Base-by-base conservation (phyloP, 2,888 invertebrate genomes). In the Drosophila leonis region DNA sequence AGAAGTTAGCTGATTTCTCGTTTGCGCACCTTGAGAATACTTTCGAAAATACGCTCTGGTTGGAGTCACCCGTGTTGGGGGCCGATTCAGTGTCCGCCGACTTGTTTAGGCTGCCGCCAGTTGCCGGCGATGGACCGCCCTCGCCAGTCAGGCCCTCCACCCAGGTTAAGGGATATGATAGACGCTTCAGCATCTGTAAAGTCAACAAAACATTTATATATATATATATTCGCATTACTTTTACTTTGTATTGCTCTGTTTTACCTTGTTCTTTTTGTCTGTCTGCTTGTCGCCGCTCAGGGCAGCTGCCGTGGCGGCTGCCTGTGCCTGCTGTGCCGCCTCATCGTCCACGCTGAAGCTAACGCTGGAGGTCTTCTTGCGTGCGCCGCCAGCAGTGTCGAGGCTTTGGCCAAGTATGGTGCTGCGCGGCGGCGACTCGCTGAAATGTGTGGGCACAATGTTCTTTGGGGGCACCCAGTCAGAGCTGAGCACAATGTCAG, bases 131-230 rank as follows among this genome's bases (percentile, higher is more conserved):
- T 95, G 76, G 90, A 94, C 95, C 80, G 94, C 95, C 74, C 75
- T 97, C 97, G 65, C 97, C 96, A 0, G 97, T 96, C 46, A 97
- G 94, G 2, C 97, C 97, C 92, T 98, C 98, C 94, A 98, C 97
- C 97, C 98, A 98, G 3, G 97, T 96, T 61, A 98, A 93, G 18
- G 98, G 98, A 94, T 98, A 97, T 0, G 98, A 98, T 71, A 98
- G 95, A 86, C 98, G 95, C 93, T 98, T 98, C 86, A 98, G 94
- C 97, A 98, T 97, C 97, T 98, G 91, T n/a, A 93, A 92, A 62
- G 51, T 72, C 62, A 18, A 49, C 20, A 10, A 69, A 37, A 24
- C 1, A 44, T 20, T 4, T 15, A 13, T 13, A 33, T n/a, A 7
- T 46, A 10, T 35, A 35, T 12, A 2, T 4, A 41, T 44, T 44